Evolutionary conservation across 2,888 invertebrate genomes (phyloP), one percentile per base, ranked within the genome.

Genomic region (Rhagium mordax): DNA sequence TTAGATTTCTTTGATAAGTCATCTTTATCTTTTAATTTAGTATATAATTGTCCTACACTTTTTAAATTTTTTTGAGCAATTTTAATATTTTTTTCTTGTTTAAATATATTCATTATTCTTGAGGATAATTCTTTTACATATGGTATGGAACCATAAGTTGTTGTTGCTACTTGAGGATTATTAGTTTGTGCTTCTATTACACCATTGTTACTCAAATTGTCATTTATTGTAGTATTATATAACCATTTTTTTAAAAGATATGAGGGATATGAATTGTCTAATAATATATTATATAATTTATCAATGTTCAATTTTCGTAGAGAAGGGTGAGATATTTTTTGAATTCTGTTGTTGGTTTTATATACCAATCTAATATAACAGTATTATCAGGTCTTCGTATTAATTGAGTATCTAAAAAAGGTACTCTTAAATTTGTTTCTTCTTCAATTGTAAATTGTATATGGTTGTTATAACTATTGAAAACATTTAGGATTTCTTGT

Each of bases 281-380:
- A 4, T 24, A 24, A 24, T 4, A 24, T 24, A 4, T 24, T 24
- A 24, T 24, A 24, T 24, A 24, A 4, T 24, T 24, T 24, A 6
- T 24, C 24, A 4, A 24, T 24, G 24, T 24, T 24, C 24, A 4
- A 6, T 4, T 24, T 6, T 6, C 24, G 24, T 24, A 24, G 6
- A 24, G 24, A 24, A 24, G 24, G 24, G 24, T 51, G 8, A 51
- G 15, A 18, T 15, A 74, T 70, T 72, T 77, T 15, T 66, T 74
- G 0, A 74, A 75, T n/a, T 24, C 24, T 24, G 6, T 24, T 24
- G 64, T 62, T 16, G 71, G 71, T 74, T 78, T 79, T 8, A 51
- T 61, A 18, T 74, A 78, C 74, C 76, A 78, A 29, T 72, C 66
- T 7, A 70, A 29, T 7, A 78, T 74, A 1, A 74, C 48, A 3